Base-by-base conservation (phyloP, 2,797 vertebrate species). In the Smutsia gigantea region DNA sequence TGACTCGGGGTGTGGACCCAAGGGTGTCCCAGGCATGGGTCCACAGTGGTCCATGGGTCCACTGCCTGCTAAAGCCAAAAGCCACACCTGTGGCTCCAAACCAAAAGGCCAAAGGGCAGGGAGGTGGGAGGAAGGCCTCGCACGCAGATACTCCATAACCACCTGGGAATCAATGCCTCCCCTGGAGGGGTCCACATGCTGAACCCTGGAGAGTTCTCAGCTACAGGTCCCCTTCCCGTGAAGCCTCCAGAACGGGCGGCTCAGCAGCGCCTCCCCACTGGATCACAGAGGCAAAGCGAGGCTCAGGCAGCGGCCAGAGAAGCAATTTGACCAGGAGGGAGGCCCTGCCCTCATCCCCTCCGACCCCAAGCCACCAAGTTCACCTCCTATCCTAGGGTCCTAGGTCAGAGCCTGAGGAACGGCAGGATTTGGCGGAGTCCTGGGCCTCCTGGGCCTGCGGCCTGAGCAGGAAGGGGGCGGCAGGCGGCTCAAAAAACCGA, bases 171-270 rank as follows among this genome's bases (percentile, higher is more conserved):
- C 4, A 17, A 2, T 0, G 31, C 29, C 18, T 8, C 21, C 1
- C 46, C 15, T 1, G 15, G 12, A 25, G 34, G 39, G 31, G 11
- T 17, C 83, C 55, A 15, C 1, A 0, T 0, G 21, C 74, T 37
- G 2, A n/a, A 31, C 39, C 57, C 37, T 31, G 34, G 39, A 29
- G 17, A 17, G 31, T 0, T 12, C 66, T 69, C 37, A 17, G 82
- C 63, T 68, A 1, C 25, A 15, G 31, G 15, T 18, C 18, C 42
- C 31, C 23, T 49, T n/a, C 34, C 4, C 0, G n/a, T 0, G 19
- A 29, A 1, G 17, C 61, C 64, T 59, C 61, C 37, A 5, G 34
- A 42, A 15, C 7, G 8, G 34, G 68, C 11, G 10, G 15, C 21
- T 34, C 27, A n/a, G 10, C 17, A 13, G 18, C 79, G n/a, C 71